Percentiles rank a stretch among this genome's conserved stretches.
Conservation (phyloP, 2,797 vertebrate genomes). For the Staurois parvus region DNA sequence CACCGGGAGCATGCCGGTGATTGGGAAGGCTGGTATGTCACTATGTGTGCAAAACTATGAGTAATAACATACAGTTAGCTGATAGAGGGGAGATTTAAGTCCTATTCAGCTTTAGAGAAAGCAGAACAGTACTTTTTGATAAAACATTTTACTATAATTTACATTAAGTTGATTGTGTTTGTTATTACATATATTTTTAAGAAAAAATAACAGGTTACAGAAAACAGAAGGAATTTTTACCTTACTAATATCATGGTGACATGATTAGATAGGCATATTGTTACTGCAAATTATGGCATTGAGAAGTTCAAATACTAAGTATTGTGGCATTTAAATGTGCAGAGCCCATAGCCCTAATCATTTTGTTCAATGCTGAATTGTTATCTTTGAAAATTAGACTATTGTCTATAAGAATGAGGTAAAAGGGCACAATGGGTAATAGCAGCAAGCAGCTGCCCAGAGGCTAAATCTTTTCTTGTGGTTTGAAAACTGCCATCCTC, state of each 20-base stretch:
- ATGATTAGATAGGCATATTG: constrained; percentile 29
- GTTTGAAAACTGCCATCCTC: constrained; percentile 23
- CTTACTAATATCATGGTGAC: not conserved
- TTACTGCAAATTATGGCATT: constrained; percentile 13
- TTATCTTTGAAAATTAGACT: constrained; percentile 25
- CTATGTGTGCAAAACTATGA: no score
- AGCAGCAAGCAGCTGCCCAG: constrained; percentile 47
- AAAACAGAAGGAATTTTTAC: not conserved
- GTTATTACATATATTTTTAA: no score
- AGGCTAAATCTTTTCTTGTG: constrained; percentile 49
- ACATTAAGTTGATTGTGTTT: no score
- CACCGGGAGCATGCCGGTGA: no score
- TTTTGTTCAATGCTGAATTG: constrained; percentile 24
- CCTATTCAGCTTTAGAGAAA: no score
- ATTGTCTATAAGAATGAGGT: constrained; percentile 26
- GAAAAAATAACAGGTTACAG: no score
- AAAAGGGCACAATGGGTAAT: constrained; percentile 41
- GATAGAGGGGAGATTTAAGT: no score
- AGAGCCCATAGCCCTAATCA: constrained; percentile 11
- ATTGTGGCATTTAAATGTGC: constrained; percentile 26
- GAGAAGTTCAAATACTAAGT: not conserved
- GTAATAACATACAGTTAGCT: no score
- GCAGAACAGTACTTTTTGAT: no score
- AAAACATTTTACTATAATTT: no score
- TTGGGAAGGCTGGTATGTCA: no score